phyloP scores from a whole-genome alignment of 2,113 vertebrate genomes.

The Peucedramus taeniatus region DNA sequence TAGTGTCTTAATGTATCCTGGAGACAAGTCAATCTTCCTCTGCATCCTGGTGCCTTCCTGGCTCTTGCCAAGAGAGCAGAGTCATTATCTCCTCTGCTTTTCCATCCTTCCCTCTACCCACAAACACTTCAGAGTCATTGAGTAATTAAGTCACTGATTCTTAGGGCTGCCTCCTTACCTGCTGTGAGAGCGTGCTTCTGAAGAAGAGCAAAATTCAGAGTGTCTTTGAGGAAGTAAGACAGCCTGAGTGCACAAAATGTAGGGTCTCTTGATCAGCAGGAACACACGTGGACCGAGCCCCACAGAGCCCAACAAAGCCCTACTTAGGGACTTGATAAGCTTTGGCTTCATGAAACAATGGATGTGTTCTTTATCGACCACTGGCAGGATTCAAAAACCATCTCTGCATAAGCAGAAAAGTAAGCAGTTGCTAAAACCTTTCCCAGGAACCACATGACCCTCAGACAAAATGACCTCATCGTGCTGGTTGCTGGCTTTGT shows the following conservation, averaged over 20 bases:
- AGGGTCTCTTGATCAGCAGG: not conserved
- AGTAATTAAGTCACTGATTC: not conserved
- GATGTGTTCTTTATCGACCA: not conserved
- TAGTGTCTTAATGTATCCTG: not conserved
- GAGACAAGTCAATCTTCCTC: not conserved
- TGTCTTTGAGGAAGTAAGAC: not conserved
- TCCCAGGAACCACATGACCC: not conserved
- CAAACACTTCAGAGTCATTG: not conserved
- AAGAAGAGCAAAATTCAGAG: not conserved
- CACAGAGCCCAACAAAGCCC: not conserved
- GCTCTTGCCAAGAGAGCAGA: not conserved
- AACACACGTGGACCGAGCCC: accelerated
- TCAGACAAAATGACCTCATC: conserved; percentile 19
- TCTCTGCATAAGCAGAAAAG: not conserved
- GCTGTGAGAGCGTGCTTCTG: accelerated
- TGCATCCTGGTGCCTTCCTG: not conserved
- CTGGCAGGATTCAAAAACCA: not conserved
- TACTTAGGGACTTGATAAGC: not conserved
- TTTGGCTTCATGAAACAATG: not conserved
- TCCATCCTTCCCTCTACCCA: not conserved
- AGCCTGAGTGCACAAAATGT: not conserved
- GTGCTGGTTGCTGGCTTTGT: not conserved
- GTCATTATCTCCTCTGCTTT: not conserved
- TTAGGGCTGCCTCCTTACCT: not conserved
- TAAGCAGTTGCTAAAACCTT: not conserved